Conservation (phyloP, 2,888 invertebrate genomes). For the Harpagoxenus sublaevis region DNA sequence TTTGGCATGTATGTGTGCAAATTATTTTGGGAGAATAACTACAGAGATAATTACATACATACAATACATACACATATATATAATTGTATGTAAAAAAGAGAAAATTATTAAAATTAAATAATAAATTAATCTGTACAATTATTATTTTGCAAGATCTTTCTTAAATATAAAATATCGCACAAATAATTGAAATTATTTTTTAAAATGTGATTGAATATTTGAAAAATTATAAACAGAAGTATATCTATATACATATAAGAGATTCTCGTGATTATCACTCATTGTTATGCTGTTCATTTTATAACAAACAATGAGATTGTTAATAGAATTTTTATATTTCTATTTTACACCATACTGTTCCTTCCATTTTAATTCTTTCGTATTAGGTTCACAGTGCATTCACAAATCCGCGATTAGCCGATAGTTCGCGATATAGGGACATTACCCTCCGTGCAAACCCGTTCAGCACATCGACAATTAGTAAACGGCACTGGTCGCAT, state of each 20-base stretch:
- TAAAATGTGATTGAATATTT: background rate
- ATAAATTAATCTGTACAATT: background rate
- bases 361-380: background rate
- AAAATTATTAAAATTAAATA: background rate
- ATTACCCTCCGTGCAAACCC: conserved; percentile 59
- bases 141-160: background rate
- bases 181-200: background rate
- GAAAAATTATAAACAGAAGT: background rate
- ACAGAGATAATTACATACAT: background rate
- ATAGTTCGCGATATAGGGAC: conserved; percentile 5
- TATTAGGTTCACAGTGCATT: background rate
- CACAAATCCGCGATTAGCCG: conserved; percentile 11
- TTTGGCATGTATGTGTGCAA: background rate
- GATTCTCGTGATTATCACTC: background rate
- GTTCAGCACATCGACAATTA: conserved; percentile 51
- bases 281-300: background rate
- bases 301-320: background rate
- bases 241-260: background rate
- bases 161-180: background rate
- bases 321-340: background rate
- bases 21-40: background rate
- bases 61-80: background rate
- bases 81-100: background rate
- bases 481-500: conserved; percentile 56
- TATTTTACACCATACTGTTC: background rate